Evolutionary conservation across 2,888 invertebrate genomes (phyloP).

Genomic region (Epirrhoe alternata): DNA sequence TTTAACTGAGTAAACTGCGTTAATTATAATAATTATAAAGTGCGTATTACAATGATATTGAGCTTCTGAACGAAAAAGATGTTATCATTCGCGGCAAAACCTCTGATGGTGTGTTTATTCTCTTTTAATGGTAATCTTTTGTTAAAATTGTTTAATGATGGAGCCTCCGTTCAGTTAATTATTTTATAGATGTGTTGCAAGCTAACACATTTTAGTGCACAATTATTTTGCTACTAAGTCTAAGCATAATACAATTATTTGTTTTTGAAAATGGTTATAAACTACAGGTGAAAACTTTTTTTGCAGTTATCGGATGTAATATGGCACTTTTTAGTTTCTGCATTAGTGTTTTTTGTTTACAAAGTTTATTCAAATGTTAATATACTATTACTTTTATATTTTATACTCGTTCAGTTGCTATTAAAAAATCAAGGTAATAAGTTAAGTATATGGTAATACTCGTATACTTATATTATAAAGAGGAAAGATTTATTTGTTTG

Average conservation of each 20-base stretch:
- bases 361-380: too few species aligned
- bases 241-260: conserved; percentile 54
- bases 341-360: too few species aligned
- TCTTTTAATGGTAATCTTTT: conserved; percentile 71
- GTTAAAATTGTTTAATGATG: conserved; percentile 68
- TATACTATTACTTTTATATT: too few species aligned
- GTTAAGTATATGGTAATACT: too few species aligned
- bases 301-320: background rate
- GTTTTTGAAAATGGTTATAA: conserved; percentile 51
- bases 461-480: too few species aligned
- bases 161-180: conserved; percentile 62
- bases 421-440: too few species aligned
- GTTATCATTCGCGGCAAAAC: conserved; percentile 56
- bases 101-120: conserved; percentile 72
- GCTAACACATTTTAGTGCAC: conserved; percentile 57
- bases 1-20: background rate
- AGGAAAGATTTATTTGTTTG: too few species aligned
- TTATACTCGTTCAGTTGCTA: too few species aligned
- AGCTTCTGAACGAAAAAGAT: conserved; percentile 53
- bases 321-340: background rate
- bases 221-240: conserved; percentile 51
- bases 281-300: conserved; percentile 4
- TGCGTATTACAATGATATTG: conserved; percentile 49
- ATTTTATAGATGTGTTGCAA: conserved; percentile 61
- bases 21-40: conserved; percentile 9